Evolutionary conservation across 2,113 vertebrate genomes (phyloP), one percentile per base, ranked within the genome.

Genomic region (Eurystomus gularis): DNA sequence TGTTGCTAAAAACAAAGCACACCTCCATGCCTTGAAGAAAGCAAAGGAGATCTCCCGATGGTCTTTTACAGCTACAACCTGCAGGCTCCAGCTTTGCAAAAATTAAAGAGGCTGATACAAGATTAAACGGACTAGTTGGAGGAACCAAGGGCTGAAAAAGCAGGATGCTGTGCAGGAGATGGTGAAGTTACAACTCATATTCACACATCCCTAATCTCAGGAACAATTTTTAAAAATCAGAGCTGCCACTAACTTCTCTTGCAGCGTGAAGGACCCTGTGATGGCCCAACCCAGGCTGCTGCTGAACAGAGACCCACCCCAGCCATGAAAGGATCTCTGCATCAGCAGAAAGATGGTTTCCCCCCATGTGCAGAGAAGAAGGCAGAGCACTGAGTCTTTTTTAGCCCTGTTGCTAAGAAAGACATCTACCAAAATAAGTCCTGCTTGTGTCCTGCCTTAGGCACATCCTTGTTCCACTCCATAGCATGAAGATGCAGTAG

Each of bases 401-500:
- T 86, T 51, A 80, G 79, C 58, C 70, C 39, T 29, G 52, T 33
- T 90, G 75, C 88, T 88, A 51, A 37, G 78, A 90, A 28, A 82
- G 48, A 51, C 82, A 37, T 17, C 35, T 57, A 55, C 58, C 54
- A 80, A 83, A 94, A 3, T 73, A 65, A 69, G 55, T 18, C 84
- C 83, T 81, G 48, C 62, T 33, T 55, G 66, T 84, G 73, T 83
- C 44, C 44, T 95, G 89, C 96, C 76, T 94, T 52, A 52, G 73
- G 83, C 31, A 31, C 85, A 54, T 54, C 91, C 78, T 70, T 24
- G 49, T 23, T n/a, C 60, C 1, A 2, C 69, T 64, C 40, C 12
- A 0, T 7, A 10, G 69, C 54, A 28, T 0, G 0, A 66, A 16
- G 26, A 60, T 1, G 8, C 1, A 26, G 39, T 1, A 23, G 61